These are phyloP conservation scores for Acrossocheilus fasciatus DNA, from an alignment of 2,797 vertebrate genomes.

Conservation along the genomic window DNA sequence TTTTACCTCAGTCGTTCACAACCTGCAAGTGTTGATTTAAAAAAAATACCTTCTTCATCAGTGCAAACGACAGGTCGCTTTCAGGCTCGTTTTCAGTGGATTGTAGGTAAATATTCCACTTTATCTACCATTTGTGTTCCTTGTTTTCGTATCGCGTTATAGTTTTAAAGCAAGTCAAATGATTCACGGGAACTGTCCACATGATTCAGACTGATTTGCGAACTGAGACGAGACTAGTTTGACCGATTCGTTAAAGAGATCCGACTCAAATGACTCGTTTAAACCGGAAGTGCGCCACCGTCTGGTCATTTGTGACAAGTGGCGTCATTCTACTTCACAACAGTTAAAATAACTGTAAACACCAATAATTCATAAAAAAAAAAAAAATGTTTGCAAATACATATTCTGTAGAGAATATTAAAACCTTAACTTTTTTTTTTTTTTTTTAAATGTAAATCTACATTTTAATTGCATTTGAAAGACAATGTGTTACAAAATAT, in stretches of 20 bases:
- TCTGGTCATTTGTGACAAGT: too few species aligned
- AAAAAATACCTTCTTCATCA: background rate
- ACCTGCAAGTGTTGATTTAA: background rate
- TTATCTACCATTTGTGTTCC: background rate
- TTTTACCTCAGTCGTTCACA: background rate
- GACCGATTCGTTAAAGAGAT: background rate
- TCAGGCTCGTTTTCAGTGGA: background rate
- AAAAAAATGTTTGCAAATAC: background rate
- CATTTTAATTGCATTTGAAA: too few species aligned
- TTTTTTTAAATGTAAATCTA: too few species aligned
- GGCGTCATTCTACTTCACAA: too few species aligned
- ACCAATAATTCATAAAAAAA: background rate
- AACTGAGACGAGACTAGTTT: background rate
- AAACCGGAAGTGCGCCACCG: too few species aligned
- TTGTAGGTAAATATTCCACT: background rate
- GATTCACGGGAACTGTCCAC: background rate
- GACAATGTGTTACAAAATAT: too few species aligned
- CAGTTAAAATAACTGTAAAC: background rate
- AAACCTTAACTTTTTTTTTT: background rate
- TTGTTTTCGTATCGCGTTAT: background rate
- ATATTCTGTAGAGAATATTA: background rate
- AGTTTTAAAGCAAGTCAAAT: too few species aligned
- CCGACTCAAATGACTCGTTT: background rate
- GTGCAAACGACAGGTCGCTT: background rate
- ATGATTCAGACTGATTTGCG: background rate